phyloP scores from a whole-genome alignment of 2,888 invertebrate genomes.

The Acanthosepion lycidas region DNA sequence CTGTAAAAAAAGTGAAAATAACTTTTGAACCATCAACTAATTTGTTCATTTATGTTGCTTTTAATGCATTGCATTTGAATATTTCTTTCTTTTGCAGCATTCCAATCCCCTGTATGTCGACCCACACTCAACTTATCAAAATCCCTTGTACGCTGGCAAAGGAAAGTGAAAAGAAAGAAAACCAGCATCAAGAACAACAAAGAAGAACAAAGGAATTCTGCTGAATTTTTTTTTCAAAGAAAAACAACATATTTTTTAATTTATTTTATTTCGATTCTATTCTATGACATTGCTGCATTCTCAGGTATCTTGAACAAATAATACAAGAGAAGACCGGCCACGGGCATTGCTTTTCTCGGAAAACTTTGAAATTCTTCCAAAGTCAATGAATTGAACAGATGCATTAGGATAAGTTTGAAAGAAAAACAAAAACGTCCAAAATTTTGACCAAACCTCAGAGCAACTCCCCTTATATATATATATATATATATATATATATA shows the following conservation, averaged over 20 bases:
- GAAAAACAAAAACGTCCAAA: not conserved
- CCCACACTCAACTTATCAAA: not conserved
- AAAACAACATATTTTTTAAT: not conserved
- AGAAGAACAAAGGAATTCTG: not conserved
- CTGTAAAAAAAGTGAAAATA: no score
- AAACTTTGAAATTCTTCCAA: not conserved
- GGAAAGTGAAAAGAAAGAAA: not conserved
- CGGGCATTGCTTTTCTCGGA: not conserved
- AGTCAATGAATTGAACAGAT: not conserved
- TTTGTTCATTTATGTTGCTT: no score
- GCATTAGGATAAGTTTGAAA: not conserved
- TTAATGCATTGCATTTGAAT: not conserved
- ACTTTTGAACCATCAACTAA: no score
- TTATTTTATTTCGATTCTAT: not conserved
- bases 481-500: no score
- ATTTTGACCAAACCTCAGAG: no score
- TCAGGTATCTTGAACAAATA: not conserved
- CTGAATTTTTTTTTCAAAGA: not conserved
- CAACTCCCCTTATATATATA: no score
- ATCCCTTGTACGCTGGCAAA: slow-evolving; percentile 34
- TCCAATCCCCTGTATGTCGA: slow-evolving; percentile 24
- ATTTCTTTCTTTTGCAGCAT: slow-evolving; percentile 16
- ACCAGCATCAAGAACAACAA: not conserved
- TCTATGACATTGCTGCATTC: not conserved
- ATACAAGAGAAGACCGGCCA: no score